These are phyloP conservation scores for Polyommatus icarus DNA, from an alignment of 2,888 invertebrate genomes.

Conservation along the genomic window DNA sequence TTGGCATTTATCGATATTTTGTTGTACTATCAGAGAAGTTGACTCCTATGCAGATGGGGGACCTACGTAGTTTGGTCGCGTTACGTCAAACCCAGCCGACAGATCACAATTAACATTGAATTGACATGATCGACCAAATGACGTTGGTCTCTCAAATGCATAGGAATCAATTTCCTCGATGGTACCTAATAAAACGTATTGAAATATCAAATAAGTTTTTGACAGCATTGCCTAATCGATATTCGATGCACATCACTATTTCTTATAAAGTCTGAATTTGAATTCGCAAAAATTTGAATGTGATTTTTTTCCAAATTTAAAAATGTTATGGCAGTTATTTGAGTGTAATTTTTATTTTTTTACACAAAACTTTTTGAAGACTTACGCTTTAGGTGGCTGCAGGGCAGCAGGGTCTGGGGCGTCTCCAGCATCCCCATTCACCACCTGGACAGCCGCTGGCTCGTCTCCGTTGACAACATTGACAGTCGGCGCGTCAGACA, in stretches of 20 bases:
- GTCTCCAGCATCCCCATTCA: slow-evolving; percentile 35
- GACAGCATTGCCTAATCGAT: background rate
- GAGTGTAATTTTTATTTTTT: background rate
- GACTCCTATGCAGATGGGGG: no score
- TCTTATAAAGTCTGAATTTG: no score
- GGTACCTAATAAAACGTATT: no score
- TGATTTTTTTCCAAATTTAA: background rate
- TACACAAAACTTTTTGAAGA: background rate
- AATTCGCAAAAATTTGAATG: no score
- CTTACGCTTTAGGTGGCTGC: slow-evolving; percentile 39
- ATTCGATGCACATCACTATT: background rate
- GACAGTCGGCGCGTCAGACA: slow-evolving; percentile 50
- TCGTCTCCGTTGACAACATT: slow-evolving; percentile 41
- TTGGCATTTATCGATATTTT: background rate
- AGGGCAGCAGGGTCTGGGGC: slow-evolving; percentile 7
- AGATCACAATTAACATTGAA: no score
- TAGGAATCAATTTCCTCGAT: no score
- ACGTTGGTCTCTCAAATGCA: no score
- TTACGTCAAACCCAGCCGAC: no score
- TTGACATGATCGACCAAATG: no score
- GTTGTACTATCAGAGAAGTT: no score
- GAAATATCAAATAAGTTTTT: no score
- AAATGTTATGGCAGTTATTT: background rate
- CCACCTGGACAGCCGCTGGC: slow-evolving; percentile 35
- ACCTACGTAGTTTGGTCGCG: no score